Base-by-base conservation (phyloP, 2,797 vertebrate genomes). In the Melopsittacus undulatus region DNA sequence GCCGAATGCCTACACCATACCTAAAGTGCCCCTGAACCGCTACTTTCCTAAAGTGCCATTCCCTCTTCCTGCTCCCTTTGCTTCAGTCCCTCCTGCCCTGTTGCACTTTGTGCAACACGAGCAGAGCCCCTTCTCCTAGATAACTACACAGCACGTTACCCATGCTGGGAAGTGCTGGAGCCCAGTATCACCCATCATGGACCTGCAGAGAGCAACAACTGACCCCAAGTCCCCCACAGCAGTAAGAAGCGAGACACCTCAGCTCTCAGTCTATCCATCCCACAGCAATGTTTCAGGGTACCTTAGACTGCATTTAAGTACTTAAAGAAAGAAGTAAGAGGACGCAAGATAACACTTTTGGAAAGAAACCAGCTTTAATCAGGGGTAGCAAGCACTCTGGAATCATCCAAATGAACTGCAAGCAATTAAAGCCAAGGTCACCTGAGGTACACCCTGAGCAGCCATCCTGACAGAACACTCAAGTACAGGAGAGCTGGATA, bases 291-390 rank as follows among this genome's bases (percentile, higher is more conserved):
- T 46, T 84, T 75, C 48, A 38, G 66, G 34, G 56, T 26, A 75
- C 42, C 20, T 57, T 38, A 89, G 61, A 6, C 61, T 32, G 18
- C 51, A 62, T 38, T 45, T 61, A 42, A 87, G 45, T 61, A 34
- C 24, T 81, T 57, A 66, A n/a, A 43, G 29, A 63, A 84, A 74
- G 46, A 74, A 64, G 38, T 19, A 26, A 83, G 38, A 64, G 36
- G 7, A 83, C 83, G 38, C 56, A 69, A 76, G 24, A n/a, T 43
- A 32, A 46, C 19, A 48, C 20, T 57, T 87, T 36, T 83, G 66
- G 40, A 80, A 92, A 64, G 6, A 82, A 93, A 94, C 13, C 13
- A 66, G 79, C 48, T 93, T 80, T 89, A 92, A 90, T 91, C 54
- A 82, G 57, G 90, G 67, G 42, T 56, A 70, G 42, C 34, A 81